Percentiles rank a stretch among this genome's conserved stretches.
phyloP scores from a whole-genome alignment of 2,797 vertebrate species.

The Hozukius guyotensis region DNA sequence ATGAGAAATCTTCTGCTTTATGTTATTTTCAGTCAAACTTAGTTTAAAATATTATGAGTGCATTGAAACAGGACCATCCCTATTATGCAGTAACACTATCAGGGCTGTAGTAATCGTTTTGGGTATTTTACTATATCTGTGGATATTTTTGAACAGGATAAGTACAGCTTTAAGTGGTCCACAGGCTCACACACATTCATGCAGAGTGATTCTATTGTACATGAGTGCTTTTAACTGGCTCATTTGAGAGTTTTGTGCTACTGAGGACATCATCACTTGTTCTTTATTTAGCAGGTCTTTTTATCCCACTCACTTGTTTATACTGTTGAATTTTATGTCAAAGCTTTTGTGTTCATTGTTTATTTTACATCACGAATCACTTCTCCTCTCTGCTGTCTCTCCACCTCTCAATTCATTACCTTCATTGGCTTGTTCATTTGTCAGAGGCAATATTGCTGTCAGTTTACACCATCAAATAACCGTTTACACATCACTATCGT shows the following conservation, averaged over 20 bases:
- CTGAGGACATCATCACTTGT: neutral
- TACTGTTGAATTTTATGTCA: neutral
- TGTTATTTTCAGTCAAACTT: neutral
- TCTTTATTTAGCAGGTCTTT: slow-evolving; percentile 18
- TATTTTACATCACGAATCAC: neutral
- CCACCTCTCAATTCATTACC: neutral
- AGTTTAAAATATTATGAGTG: neutral
- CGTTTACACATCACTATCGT: neutral
- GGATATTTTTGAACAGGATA: neutral
- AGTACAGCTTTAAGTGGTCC: slow-evolving; percentile 2
- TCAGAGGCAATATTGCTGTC: neutral
- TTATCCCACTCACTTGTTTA: neutral
- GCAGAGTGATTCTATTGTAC: neutral
- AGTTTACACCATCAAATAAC: neutral
- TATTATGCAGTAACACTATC: neutral
- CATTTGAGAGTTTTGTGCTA: neutral
- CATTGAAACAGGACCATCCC: neutral
- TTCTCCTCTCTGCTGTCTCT: neutral
- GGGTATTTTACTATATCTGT: neutral
- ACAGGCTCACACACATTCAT: neutral
- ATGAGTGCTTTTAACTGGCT: slow-evolving; percentile 6
- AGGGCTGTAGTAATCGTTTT: neutral
- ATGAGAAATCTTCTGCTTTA: neutral
- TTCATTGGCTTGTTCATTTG: neutral
- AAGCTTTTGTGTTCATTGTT: neutral